These are phyloP conservation scores for Pseudonaja textilis DNA, from an alignment of 2,113 vertebrate species.

Conservation along the genomic window DNA sequence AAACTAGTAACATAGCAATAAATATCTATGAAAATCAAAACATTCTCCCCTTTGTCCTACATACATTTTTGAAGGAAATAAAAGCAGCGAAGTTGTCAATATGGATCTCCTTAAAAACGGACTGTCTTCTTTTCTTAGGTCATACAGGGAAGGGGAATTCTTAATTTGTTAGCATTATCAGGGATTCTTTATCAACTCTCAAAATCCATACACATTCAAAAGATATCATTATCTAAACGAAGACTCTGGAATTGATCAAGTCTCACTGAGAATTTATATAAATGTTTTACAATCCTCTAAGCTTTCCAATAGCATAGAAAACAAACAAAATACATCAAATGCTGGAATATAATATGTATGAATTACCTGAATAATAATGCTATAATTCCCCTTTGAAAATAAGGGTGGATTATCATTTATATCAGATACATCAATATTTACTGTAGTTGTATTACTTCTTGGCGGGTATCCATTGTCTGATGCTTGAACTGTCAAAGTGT, in stretches of 20 bases:
- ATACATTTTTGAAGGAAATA: not conserved
- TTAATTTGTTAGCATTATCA: not conserved
- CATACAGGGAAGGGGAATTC: not conserved
- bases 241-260: not conserved
- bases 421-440: slow-evolving; percentile 96
- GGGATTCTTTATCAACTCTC: not conserved
- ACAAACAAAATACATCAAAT: not conserved
- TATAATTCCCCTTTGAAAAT: slow-evolving; percentile 93
- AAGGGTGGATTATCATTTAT: slow-evolving; percentile 94
- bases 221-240: not conserved
- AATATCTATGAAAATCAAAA: not conserved
- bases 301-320: not conserved
- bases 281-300: not conserved
- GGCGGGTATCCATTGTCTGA: slow-evolving; percentile 84
- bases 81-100: not conserved
- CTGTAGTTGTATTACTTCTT: slow-evolving; percentile 77
- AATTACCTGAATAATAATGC: slow-evolving; percentile 90
- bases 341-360: not conserved
- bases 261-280: not conserved
- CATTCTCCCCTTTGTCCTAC: not conserved
- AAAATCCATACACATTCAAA: not conserved
- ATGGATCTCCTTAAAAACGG: not conserved
- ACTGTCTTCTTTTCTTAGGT: not conserved
- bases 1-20: not conserved
- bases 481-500: slow-evolving; percentile 87